A percentile compares a stretch with the other conserved stretches of the same genome.
Evolutionary conservation across 2,113 vertebrate genomes (phyloP).

Genomic region (Petrocephalus zakoni): DNA sequence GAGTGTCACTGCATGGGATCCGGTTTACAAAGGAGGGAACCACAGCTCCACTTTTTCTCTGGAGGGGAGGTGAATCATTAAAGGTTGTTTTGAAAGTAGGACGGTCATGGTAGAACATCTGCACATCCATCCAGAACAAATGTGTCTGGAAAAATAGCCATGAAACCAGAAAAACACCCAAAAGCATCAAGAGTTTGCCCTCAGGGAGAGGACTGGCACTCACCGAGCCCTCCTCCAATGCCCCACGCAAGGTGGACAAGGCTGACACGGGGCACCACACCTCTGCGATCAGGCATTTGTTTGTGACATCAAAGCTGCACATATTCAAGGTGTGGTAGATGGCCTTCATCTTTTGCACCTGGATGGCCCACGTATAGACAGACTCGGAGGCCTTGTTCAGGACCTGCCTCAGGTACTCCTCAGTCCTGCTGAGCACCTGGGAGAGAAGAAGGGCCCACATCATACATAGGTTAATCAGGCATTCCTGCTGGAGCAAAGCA

Average conservation of each 20-base stretch:
- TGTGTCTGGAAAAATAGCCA: background rate
- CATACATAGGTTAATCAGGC: background rate
- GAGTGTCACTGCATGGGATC: conserved; percentile 79
- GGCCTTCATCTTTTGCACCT: conserved; percentile 97
- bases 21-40: conserved; percentile 90
- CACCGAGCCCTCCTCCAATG: conserved; percentile 89
- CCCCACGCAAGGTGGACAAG: conserved; percentile 71
- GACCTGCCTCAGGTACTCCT: conserved; percentile 89
- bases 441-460: background rate
- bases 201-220: conserved; percentile 41
- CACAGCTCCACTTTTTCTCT: conserved; percentile 86
- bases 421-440: conserved; percentile 88
- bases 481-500: background rate
- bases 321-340: conserved; percentile 94
- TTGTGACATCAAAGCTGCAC: conserved; percentile 96
- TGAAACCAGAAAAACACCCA: background rate
- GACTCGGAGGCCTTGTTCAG: conserved; percentile 85
- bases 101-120: background rate
- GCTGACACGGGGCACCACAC: conserved; percentile 92
- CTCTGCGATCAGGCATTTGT: conserved; percentile 95
- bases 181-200: background rate
- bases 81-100: background rate
- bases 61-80: conserved; percentile 20
- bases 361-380: conserved; percentile 75
- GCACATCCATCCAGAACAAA: background rate